Percentiles rank a stretch among this genome's conserved stretches.
Evolutionary conservation across 2,113 vertebrate species (phyloP).

Genomic region (Epinephelus lanceolatus): DNA sequence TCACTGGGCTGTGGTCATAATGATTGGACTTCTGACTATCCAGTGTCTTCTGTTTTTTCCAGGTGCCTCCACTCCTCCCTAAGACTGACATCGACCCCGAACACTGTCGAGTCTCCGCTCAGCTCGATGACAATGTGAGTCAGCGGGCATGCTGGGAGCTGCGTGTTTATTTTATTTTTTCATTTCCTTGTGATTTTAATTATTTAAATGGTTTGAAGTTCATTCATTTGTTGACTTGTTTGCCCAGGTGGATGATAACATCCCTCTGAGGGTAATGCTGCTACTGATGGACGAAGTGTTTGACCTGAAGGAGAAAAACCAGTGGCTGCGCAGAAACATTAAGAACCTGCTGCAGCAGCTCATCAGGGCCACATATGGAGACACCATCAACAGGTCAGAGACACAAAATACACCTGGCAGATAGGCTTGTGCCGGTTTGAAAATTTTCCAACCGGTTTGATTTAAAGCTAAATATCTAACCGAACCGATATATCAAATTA

Average conservation of each 20-base stretch:
- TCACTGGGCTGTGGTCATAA: background rate
- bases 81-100: conserved; percentile 95
- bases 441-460: no score
- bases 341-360: conserved; percentile 98
- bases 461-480: no score
- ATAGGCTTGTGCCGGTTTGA: background rate
- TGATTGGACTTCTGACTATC: background rate
- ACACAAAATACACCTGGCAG: background rate
- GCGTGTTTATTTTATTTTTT: background rate
- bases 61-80: conserved; percentile 94
- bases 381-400: conserved; percentile 95
- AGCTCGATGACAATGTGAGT: conserved; percentile 98
- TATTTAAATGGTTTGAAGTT: background rate
- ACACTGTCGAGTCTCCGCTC: conserved; percentile 95
- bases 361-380: conserved; percentile 96
- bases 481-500: no score
- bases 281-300: conserved; percentile 99
- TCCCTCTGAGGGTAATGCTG: conserved; percentile 96
- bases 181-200: background rate
- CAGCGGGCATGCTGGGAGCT: background rate
- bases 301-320: conserved; percentile 98
- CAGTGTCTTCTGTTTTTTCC: background rate
- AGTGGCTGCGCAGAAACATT: conserved; percentile 98
- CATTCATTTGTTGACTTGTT: background rate
- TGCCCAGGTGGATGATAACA: conserved; percentile 96